phyloP scores from a whole-genome alignment of 1,140 invertebrate genomes.

The Penaeus vannamei region DNA sequence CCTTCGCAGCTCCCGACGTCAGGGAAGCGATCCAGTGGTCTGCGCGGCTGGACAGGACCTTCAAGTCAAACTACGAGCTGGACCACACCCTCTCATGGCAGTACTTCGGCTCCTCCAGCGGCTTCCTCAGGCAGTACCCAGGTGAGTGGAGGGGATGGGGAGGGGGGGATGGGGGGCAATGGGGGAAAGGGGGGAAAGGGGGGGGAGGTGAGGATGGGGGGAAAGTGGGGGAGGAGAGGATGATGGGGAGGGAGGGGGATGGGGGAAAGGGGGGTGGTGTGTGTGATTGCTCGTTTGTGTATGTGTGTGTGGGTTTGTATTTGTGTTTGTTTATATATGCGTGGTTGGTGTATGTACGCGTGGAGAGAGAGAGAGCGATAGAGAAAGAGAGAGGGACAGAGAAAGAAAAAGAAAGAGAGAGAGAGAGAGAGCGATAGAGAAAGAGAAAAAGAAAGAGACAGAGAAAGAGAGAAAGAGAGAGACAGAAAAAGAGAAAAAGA shows the following conservation, averaged over 20 bases:
- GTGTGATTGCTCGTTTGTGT: not conserved
- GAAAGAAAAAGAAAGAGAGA: too few species aligned
- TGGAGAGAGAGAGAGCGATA: too few species aligned
- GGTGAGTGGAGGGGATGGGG: slow-evolving; percentile 75
- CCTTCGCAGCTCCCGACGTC: slow-evolving; percentile 75
- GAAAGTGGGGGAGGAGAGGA: not conserved
- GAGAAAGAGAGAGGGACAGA: too few species aligned
- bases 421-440: too few species aligned
- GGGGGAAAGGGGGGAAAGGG: not conserved
- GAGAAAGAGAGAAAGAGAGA: too few species aligned
- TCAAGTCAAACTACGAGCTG: slow-evolving; percentile 86
- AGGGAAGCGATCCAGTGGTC: slow-evolving; percentile 89
- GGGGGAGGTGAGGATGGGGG: not conserved
- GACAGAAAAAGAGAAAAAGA: too few species aligned
- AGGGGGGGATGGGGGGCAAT: not conserved
- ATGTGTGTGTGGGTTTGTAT: too few species aligned
- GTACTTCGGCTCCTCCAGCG: slow-evolving; percentile 93
- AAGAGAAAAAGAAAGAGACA: too few species aligned
- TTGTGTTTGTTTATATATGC: too few species aligned
- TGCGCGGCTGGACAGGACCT: slow-evolving; percentile 85
- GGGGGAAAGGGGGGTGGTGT: not conserved
- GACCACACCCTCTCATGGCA: slow-evolving; percentile 95
- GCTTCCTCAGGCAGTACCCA: slow-evolving; percentile 93
- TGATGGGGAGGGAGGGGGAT: not conserved
- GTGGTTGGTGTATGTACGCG: too few species aligned